Percentiles rank a stretch among this genome's conserved stretches.
Conservation (phyloP, 2,797 vertebrate genomes). For the Mormyrus proboscirostris region DNA sequence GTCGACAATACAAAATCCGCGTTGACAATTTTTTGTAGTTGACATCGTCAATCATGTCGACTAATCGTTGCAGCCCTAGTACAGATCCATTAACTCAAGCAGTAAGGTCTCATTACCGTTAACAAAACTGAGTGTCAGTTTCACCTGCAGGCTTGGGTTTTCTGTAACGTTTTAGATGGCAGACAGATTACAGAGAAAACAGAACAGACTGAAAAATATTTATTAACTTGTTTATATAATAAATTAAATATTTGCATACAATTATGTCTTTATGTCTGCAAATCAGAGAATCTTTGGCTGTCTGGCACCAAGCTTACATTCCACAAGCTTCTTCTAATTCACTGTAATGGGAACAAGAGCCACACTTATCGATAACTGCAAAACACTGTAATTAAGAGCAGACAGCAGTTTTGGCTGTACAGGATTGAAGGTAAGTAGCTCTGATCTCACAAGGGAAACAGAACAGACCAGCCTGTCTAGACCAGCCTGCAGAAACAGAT, state of each 20-base stretch:
- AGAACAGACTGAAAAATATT: neutral
- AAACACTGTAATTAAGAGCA: neutral
- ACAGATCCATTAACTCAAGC: neutral
- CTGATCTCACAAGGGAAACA: neutral
- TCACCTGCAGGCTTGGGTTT: neutral
- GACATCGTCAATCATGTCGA: no score
- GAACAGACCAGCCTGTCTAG: neutral
- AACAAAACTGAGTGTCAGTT: neutral
- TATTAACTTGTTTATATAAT: neutral
- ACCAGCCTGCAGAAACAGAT: neutral
- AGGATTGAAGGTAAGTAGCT: neutral
- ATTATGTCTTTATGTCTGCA: neutral
- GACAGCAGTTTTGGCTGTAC: neutral
- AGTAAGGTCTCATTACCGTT: neutral
- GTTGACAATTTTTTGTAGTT: no score
- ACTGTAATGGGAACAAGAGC: neutral
- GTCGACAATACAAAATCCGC: no score
- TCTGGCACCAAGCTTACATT: neutral
- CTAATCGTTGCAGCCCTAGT: neutral
- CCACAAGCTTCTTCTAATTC: neutral
- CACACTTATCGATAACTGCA: neutral
- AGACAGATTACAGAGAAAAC: neutral
- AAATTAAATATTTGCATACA: neutral
- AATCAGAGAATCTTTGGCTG: neutral
- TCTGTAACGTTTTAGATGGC: neutral